Evolutionary conservation across 2,888 invertebrate genomes (phyloP).

Genomic region (Cataglyphis albicans): DNA sequence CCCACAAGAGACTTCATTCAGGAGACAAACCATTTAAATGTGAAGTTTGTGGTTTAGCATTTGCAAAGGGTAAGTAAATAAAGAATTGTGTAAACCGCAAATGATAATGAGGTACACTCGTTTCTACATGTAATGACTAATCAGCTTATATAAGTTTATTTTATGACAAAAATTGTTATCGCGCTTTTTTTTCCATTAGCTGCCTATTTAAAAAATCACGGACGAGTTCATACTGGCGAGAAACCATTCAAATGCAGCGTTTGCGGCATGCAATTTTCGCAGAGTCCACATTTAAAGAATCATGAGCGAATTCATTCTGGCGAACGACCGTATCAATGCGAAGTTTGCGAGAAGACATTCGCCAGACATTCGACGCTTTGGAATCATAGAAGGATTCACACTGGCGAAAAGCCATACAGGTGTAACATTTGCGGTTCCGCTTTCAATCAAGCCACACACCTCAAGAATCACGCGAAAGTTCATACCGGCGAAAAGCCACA

Average conservation of each 20-base stretch:
- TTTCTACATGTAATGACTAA: not conserved
- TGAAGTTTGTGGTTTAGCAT: conserved; percentile 94
- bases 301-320: conserved; percentile 96
- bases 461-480: conserved; percentile 94
- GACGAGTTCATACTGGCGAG: conserved; percentile 93
- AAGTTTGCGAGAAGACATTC: conserved; percentile 95
- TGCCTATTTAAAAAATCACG: conserved; percentile 96
- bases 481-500: conserved; percentile 88
- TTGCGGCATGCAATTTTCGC: conserved; percentile 96
- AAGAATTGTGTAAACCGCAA: not conserved
- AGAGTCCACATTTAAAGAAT: conserved; percentile 95
- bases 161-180: conserved; percentile 19
- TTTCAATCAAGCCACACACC: conserved; percentile 95
- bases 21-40: conserved; percentile 95
- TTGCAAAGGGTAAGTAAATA: conserved; percentile 89
- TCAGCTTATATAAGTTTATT: not conserved
- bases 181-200: conserved; percentile 82
- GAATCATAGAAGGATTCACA: conserved; percentile 96
- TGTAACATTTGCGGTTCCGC: conserved; percentile 89
- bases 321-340: conserved; percentile 95
- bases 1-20: conserved; percentile 94
- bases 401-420: conserved; percentile 93
- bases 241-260: conserved; percentile 91
- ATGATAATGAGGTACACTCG: not conserved
- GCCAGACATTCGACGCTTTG: conserved; percentile 95